Conservation (phyloP, 2,888 invertebrate genomes). For the Alsophila aescularia region DNA sequence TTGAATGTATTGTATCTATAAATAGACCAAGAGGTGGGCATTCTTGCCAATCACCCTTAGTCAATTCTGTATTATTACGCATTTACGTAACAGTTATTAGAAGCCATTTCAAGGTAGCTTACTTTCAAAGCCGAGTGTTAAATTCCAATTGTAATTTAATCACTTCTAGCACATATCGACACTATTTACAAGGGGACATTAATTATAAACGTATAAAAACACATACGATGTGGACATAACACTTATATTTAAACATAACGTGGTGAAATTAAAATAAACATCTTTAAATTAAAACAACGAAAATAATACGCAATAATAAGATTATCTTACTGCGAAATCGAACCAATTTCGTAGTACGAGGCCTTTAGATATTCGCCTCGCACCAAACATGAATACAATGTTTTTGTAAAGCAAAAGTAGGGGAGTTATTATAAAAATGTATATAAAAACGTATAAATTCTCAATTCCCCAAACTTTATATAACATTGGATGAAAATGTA, state of each 20-base stretch:
- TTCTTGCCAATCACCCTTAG: constrained; percentile 19
- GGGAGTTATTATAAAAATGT: background rate
- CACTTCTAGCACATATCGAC: constrained; percentile 1
- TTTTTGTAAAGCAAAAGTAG: background rate
- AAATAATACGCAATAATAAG: constrained; percentile 64
- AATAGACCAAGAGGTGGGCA: constrained; percentile 25
- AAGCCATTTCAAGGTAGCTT: constrained; percentile 45
- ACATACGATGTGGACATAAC: constrained; percentile 73
- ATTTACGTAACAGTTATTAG: constrained; percentile 31
- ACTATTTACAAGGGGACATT: constrained; percentile 5
- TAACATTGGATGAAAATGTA: background rate
- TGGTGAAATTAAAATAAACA: constrained; percentile 81
- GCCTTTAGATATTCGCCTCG: background rate
- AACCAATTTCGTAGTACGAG: constrained; percentile 7
- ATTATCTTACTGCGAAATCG: constrained; percentile 20
- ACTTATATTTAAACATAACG: constrained; percentile 82
- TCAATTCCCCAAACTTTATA: background rate
- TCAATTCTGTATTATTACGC: constrained; percentile 24
- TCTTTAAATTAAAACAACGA: constrained; percentile 83
- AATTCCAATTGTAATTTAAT: constrained; percentile 22
- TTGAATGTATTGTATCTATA: constrained; percentile 7
- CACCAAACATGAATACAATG: background rate
- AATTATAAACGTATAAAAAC: constrained; percentile 38
- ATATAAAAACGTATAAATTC: constrained; percentile 10
- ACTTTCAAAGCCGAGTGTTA: constrained; percentile 42